phyloP scores from a whole-genome alignment of 2,113 vertebrate species.

The Theristicus caerulescens region DNA sequence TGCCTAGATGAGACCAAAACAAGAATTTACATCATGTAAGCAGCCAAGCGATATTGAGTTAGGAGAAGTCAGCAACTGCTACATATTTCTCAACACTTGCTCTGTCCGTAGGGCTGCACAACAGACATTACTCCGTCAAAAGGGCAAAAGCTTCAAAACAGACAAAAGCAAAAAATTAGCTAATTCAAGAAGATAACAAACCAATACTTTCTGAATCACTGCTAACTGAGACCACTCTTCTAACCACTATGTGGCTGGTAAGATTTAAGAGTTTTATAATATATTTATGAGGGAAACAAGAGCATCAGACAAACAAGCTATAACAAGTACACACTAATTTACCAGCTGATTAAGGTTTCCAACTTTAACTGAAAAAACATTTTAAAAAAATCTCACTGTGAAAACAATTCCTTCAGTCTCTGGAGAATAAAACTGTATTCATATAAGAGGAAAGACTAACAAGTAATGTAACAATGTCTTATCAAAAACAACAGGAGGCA shows the following conservation, averaged over 20 bases:
- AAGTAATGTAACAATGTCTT: neutral
- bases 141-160: neutral
- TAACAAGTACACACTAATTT: neutral
- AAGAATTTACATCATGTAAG: neutral
- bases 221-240: neutral
- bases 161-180: neutral
- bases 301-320: constrained; percentile 6
- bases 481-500: constrained; percentile 18
- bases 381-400: neutral
- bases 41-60: neutral
- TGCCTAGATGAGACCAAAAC: neutral
- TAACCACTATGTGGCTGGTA: neutral
- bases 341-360: constrained; percentile 29
- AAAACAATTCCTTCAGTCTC: constrained; percentile 39
- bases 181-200: neutral
- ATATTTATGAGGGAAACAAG: neutral
- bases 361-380: constrained; percentile 23
- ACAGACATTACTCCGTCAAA: neutral
- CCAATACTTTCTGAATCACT: neutral
- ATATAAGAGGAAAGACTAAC: constrained; percentile 3
- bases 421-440: constrained; percentile 11
- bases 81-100: neutral
- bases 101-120: neutral
- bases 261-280: neutral
- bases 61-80: neutral